Conservation (phyloP, 2,113 vertebrate species). For the Oryzias javanicus region DNA sequence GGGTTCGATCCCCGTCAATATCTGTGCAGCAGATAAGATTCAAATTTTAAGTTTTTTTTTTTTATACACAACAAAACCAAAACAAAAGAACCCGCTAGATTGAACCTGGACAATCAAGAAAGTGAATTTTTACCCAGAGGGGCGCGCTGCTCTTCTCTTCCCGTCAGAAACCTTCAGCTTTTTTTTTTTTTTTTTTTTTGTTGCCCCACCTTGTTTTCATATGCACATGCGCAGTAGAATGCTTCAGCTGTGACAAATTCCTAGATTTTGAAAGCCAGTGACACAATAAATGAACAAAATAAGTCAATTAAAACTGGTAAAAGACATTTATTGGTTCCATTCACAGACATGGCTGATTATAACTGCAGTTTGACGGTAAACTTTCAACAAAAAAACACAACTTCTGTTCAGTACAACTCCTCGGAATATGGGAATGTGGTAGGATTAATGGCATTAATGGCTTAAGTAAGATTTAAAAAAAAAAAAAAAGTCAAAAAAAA, state of each 20-base stretch:
- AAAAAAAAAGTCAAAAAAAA: no score
- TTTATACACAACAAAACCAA: not conserved
- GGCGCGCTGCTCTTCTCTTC: constrained; percentile 8
- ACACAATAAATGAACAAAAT: not conserved
- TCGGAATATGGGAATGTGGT: constrained; percentile 1
- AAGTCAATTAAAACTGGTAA: not conserved
- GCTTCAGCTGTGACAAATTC: constrained; percentile 1
- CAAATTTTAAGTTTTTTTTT: not conserved
- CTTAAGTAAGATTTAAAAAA: no score
- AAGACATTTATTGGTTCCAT: constrained; percentile 22
- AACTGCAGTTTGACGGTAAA: constrained; percentile 2
- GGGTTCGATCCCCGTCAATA: constrained; percentile 20
- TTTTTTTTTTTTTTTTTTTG: constrained; percentile 46
- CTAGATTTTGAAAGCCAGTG: not conserved
- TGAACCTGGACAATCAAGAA: not conserved
- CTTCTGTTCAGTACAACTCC: not conserved
- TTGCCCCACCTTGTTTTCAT: constrained; percentile 63
- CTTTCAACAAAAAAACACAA: no score
- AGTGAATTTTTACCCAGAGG: not conserved
- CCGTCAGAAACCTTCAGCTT: constrained; percentile 53
- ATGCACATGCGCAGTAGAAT: constrained; percentile 58
- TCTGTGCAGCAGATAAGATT: not conserved
- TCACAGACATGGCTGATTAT: constrained; percentile 33
- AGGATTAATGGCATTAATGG: no score
- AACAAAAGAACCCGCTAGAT: not conserved